Base-by-base conservation (phyloP, 1,140 invertebrate species). In the Bombus pascuorum region DNA sequence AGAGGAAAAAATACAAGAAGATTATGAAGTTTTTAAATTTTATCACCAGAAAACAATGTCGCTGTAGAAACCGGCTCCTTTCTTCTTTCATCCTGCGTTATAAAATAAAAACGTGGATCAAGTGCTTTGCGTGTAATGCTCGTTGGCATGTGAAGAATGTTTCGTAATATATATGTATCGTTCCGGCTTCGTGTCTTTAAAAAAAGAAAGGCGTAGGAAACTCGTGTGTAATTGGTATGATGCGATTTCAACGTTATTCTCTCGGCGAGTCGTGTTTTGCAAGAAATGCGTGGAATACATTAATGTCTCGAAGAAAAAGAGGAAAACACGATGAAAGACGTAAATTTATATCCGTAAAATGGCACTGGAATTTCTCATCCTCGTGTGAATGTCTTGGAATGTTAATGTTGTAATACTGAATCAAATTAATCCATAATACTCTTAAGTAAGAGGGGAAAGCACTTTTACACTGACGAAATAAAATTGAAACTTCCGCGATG, bases 21-120 rank as follows among this genome's bases (percentile, higher is more conserved):
- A 79, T 59, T 84, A 71, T 80, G 83, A 85, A 71, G 76, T 85
- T 85, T 85, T 80, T 37, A 85, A 85, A 85, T 79, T 80, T 85
- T 85, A 80, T 85, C 44, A 18, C 15, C 57, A 25, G 32, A 71
- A n/a, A 12, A 28, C 44, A 80, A 71, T 37, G 66, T 68, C 22
- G 65, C 25, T 66, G 34, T 62, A 62, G 53, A 15, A 34, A 53
- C 25, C 3, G 32, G 12, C 15, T 34, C 44, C 25, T 32, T 73
- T 73, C 22, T 78, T 78, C 22, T 42, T 83, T 77, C 28, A 6
- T 65, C 28, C 1, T 39, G 12, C 22, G 32, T 77, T 59, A 34
- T 71, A 34, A 37, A n/a, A 25, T 62, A 80, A 44, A 37, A 44
- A n/a, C 28, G 42, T 59, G 73, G 1, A 34, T 79, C 66, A 34